Evolutionary conservation across 1,140 invertebrate species (phyloP).

Genomic region (Orchesella cincta): DNA sequence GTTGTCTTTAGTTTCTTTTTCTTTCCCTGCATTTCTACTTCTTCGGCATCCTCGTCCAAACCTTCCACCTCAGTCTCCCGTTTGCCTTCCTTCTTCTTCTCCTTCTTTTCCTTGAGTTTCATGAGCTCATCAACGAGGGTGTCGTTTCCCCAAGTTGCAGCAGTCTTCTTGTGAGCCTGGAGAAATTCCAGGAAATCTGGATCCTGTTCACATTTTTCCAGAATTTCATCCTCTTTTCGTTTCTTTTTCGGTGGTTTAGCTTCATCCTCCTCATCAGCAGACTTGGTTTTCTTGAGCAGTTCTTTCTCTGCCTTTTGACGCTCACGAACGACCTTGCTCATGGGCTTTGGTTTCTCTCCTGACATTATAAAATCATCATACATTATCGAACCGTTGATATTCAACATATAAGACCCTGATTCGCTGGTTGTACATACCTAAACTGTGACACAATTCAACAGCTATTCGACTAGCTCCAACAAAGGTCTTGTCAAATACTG

Average conservation of each 20-base stretch:
- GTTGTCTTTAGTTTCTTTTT: slow-evolving; percentile 51
- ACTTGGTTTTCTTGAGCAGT: slow-evolving; percentile 60
- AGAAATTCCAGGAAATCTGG: slow-evolving; percentile 86
- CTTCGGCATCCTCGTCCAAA: slow-evolving; percentile 51
- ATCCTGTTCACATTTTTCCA: slow-evolving; percentile 81
- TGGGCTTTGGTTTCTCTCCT: slow-evolving; percentile 84
- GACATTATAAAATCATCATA: slow-evolving; percentile 29
- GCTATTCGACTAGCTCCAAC: slow-evolving; percentile 77
- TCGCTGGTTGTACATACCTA: slow-evolving; percentile 59
- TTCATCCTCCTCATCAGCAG: slow-evolving; percentile 54
- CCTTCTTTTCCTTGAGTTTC: slow-evolving; percentile 37
- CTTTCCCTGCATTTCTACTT: slow-evolving; percentile 13
- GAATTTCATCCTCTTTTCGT: slow-evolving; percentile 59
- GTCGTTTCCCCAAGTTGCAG: slow-evolving; percentile 73
- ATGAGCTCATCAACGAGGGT: slow-evolving; percentile 51
- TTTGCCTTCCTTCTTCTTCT: slow-evolving; percentile 55
- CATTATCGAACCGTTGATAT: not conserved
- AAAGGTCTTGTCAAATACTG: slow-evolving; percentile 78
- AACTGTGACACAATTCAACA: slow-evolving; percentile 73
- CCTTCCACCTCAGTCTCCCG: slow-evolving; percentile 7
- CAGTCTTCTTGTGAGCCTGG: slow-evolving; percentile 68
- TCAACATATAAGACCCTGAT: not conserved
- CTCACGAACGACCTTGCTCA: slow-evolving; percentile 81
- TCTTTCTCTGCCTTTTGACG: slow-evolving; percentile 51
- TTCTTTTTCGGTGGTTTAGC: slow-evolving; percentile 55